Percentiles rank a stretch among this genome's conserved stretches.
Evolutionary conservation across 2,113 vertebrate species (phyloP).

Genomic region (Heliornis fulica): DNA sequence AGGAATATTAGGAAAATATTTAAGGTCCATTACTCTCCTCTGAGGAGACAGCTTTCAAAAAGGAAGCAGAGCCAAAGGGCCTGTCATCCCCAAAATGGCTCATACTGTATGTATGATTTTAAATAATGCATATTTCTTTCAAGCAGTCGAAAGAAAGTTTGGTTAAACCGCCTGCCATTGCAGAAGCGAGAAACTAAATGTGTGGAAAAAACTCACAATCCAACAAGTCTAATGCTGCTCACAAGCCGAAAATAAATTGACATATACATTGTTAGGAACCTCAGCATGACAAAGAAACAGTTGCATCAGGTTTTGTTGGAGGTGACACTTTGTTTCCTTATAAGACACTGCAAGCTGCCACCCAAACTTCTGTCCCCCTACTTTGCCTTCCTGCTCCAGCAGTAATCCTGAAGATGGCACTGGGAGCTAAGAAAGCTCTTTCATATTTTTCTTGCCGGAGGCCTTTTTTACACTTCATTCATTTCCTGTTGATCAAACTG

Average conservation of each 20-base stretch:
- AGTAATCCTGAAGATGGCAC: slow-evolving; percentile 39
- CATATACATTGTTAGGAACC: background rate
- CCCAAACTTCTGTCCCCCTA: background rate
- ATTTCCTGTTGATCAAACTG: background rate
- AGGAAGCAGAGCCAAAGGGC: background rate
- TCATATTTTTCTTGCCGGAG: slow-evolving; percentile 4
- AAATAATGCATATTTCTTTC: background rate
- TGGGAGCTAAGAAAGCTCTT: background rate
- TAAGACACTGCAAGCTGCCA: background rate
- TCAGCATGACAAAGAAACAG: background rate
- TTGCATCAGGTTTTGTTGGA: background rate
- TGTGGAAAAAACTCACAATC: background rate
- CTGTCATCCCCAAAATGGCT: background rate
- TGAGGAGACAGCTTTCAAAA: background rate
- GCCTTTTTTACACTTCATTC: background rate
- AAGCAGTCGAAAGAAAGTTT: background rate
- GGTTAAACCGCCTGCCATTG: background rate
- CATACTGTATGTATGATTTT: background rate
- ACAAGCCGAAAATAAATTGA: background rate
- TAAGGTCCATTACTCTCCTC: background rate
- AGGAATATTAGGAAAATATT: background rate
- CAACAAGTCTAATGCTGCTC: background rate
- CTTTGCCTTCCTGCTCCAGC: background rate
- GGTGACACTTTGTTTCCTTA: background rate
- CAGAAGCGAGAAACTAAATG: background rate